Evolutionary conservation across 2,888 invertebrate genomes (phyloP).

Genomic region (Plagiodera versicolora): DNA sequence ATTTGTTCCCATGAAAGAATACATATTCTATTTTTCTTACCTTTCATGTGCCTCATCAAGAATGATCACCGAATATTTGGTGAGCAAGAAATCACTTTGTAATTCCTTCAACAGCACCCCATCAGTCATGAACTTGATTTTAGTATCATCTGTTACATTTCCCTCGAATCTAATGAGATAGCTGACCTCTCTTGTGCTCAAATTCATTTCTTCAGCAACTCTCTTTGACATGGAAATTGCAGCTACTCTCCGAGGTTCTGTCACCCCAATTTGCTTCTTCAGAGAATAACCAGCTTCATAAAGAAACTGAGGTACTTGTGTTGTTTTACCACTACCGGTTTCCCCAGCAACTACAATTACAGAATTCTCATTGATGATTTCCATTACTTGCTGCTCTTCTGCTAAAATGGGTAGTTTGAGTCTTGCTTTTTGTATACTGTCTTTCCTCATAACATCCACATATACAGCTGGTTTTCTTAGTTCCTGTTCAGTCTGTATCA

Average conservation of each 20-base stretch:
- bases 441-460: constrained; percentile 75
- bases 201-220: constrained; percentile 86
- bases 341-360: constrained; percentile 73
- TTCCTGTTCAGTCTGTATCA: neutral
- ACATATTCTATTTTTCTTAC: too few relatives aligned
- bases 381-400: constrained; percentile 95
- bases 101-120: constrained; percentile 93
- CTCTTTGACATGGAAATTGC: constrained; percentile 95
- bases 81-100: constrained; percentile 76
- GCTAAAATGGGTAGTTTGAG: constrained; percentile 88
- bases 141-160: constrained; percentile 82
- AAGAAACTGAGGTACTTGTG: constrained; percentile 97
- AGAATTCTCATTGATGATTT: constrained; percentile 88
- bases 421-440: constrained; percentile 80
- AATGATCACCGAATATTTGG: constrained; percentile 90
- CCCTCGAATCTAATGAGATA: constrained; percentile 96
- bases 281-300: constrained; percentile 92
- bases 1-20: too few relatives aligned
- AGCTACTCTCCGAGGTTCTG: constrained; percentile 97
- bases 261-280: constrained; percentile 84
- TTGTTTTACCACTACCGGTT: constrained; percentile 88
- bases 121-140: constrained; percentile 99
- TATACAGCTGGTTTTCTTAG: constrained; percentile 62
- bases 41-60: constrained; percentile 98
- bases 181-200: constrained; percentile 74